Evolutionary conservation across 2,888 invertebrate genomes (phyloP).

Genomic region (Brachylomia viminalis): DNA sequence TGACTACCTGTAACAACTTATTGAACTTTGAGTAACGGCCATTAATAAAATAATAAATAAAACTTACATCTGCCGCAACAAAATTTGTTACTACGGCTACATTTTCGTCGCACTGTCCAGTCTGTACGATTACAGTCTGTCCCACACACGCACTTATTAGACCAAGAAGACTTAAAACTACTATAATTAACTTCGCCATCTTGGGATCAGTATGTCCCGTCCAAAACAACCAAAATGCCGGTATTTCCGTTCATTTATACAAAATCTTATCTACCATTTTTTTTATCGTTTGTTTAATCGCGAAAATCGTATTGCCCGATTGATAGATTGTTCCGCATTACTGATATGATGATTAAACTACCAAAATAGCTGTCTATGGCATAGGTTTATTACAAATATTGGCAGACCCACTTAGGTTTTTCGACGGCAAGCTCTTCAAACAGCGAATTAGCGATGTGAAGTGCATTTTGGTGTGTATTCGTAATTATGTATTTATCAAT

Average conservation of each 20-base stretch:
- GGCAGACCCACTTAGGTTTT: too few species aligned
- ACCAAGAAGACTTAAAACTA: conserved; percentile 76
- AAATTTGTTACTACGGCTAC: conserved; percentile 70
- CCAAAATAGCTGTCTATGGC: not conserved
- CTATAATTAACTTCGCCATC: conserved; percentile 73
- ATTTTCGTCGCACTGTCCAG: conserved; percentile 77
- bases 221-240: conserved; percentile 75
- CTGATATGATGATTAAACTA: conserved; percentile 31
- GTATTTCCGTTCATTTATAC: conserved; percentile 74
- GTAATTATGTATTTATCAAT: not conserved
- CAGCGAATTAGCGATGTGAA: not conserved
- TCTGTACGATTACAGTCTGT: conserved; percentile 72
- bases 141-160: conserved; percentile 75
- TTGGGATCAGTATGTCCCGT: conserved; percentile 72
- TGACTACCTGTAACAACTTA: not conserved
- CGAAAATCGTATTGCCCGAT: conserved; percentile 43
- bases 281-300: conserved; percentile 61
- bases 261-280: conserved; percentile 74
- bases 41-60: not conserved
- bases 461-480: not conserved
- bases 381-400: not conserved
- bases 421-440: too few species aligned
- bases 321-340: conserved; percentile 33
- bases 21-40: not conserved
- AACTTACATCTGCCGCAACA: conserved; percentile 70